Percentiles rank a stretch among this genome's conserved stretches.
phyloP scores from a whole-genome alignment of 2,888 invertebrate species.

The Agrotis segetum region DNA sequence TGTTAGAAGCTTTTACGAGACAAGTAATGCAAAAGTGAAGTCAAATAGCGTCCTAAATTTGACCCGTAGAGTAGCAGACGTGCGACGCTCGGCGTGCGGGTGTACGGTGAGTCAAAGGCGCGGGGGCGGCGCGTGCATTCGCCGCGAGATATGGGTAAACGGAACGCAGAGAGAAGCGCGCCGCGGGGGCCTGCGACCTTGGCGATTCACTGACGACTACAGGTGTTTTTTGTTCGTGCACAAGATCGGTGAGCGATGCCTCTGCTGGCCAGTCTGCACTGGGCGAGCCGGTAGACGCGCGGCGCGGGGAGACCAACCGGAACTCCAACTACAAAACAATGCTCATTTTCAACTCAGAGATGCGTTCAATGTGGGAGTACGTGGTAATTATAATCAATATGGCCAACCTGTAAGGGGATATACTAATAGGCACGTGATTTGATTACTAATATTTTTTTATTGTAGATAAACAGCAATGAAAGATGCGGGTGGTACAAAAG shows the following conservation, averaged over 20 bases:
- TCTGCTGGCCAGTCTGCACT: slow-evolving; percentile 73
- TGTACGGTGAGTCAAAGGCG: slow-evolving; percentile 81
- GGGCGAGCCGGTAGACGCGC: slow-evolving; percentile 68
- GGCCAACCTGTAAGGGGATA: slow-evolving; percentile 32
- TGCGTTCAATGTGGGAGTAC: slow-evolving; percentile 49
- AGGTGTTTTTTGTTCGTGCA: slow-evolving; percentile 90
- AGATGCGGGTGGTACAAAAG: slow-evolving; percentile 14
- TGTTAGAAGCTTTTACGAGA: slow-evolving; percentile 22
- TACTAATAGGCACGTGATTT: slow-evolving; percentile 37
- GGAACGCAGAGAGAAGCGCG: slow-evolving; percentile 86
- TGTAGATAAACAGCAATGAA: slow-evolving; percentile 32
- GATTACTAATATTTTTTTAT: slow-evolving; percentile 29
- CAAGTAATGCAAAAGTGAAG: slow-evolving; percentile 63
- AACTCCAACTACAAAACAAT: slow-evolving; percentile 80
- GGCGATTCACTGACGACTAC: slow-evolving; percentile 89
- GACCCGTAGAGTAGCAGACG: slow-evolving; percentile 73
- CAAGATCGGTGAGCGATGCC: slow-evolving; percentile 81
- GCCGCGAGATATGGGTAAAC: slow-evolving; percentile 90
- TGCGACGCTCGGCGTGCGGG: slow-evolving; percentile 71
- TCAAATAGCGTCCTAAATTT: slow-evolving; percentile 80
- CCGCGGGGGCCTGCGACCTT: slow-evolving; percentile 88
- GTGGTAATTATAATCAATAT: slow-evolving; percentile 53
- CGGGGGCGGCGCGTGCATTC: slow-evolving; percentile 86
- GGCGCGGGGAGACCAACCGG: slow-evolving; percentile 79
- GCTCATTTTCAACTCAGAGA: slow-evolving; percentile 65